Conservation (phyloP, 2,797 vertebrate genomes). For the Hoplostethus mediterraneus region DNA sequence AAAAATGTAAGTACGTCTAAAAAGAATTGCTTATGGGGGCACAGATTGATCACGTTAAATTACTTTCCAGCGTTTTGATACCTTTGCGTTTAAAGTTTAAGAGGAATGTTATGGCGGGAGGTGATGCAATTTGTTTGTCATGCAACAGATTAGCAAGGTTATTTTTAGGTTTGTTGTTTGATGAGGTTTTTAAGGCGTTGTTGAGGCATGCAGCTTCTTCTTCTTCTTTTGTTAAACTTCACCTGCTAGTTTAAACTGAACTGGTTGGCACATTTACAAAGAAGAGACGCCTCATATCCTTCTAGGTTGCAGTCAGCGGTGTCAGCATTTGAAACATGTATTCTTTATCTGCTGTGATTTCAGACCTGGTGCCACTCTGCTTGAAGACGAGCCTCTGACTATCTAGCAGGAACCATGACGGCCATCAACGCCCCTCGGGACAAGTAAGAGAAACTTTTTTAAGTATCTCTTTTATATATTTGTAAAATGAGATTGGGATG, state of each 20-base stretch:
- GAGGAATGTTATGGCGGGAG: neutral
- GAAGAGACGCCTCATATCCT: neutral
- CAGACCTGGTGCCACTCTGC: slow-evolving; percentile 65
- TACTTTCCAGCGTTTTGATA: neutral
- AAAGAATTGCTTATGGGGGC: too few species aligned
- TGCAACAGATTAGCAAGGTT: neutral
- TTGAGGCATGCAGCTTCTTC: neutral
- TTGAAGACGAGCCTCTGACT: slow-evolving; percentile 18
- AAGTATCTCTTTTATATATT: neutral
- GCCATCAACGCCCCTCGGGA: slow-evolving; percentile 78
- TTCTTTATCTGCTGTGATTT: slow-evolving; percentile 64
- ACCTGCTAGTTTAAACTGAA: neutral
- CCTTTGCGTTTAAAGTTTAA: neutral
- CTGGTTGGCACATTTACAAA: neutral
- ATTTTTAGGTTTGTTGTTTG: neutral
- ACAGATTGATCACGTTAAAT: neutral
- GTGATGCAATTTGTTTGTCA: neutral
- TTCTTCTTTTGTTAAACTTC: too few species aligned
- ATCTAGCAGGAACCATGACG: slow-evolving; percentile 76
- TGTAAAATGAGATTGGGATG: neutral
- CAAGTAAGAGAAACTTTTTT: slow-evolving; percentile 70
- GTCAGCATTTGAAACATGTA: slow-evolving; percentile 5
- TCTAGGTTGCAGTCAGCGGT: neutral
- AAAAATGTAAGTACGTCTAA: neutral
- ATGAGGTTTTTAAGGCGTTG: neutral